Base-by-base conservation (phyloP, 2,113 vertebrate genomes). In the Anser brachyrhynchus region DNA sequence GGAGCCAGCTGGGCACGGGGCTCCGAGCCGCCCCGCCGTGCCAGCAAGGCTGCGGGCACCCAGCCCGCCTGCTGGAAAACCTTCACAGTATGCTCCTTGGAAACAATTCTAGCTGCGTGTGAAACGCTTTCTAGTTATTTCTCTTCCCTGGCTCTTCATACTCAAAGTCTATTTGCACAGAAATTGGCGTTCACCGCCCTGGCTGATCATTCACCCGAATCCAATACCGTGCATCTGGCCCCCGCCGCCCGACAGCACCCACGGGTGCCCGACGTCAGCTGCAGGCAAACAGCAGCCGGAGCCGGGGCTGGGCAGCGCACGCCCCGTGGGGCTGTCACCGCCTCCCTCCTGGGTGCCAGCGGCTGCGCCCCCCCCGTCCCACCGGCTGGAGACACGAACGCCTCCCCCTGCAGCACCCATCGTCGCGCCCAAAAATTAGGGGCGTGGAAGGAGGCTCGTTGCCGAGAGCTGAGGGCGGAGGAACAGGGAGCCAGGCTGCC, bases 11-110 rank as follows among this genome's bases (percentile, higher is more conserved):
- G 28, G 16, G 28, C 54, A 31, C 29, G 10, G 67, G 59, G 54
- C 65, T n/a, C 58, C n/a, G 67, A 2, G 4, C 31, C 1, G 6
- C 55, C 54, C 26, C 0, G 0, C 69, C 13, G 49, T 1, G 0
- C 65, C 11, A 2, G 26, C 16, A 3, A 70, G 35, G 28, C 89
- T 59, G 62, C 70, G 59, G 64, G 64, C 5, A 3, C 31, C 66
- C 4, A 37, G 73, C 22, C 69, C 19, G 33, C 54, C 82, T 28
- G 67, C 61, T 28, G 10, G 35, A 19, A 64, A 92, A 85, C 90
- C 72, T 66, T 49, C 7, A 6, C 31, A 39, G 65, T 9, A 14
- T 6, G 22, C 61, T 93, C 82, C 90, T 64, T 95, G 94, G 94
- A 90, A 94, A 94, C 84, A 13, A 59, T 35, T 71, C 69, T 55